Evolutionary conservation across 2,113 vertebrate genomes (phyloP), one percentile per base, ranked within the genome.

Genomic region (Carassius gibelio): DNA sequence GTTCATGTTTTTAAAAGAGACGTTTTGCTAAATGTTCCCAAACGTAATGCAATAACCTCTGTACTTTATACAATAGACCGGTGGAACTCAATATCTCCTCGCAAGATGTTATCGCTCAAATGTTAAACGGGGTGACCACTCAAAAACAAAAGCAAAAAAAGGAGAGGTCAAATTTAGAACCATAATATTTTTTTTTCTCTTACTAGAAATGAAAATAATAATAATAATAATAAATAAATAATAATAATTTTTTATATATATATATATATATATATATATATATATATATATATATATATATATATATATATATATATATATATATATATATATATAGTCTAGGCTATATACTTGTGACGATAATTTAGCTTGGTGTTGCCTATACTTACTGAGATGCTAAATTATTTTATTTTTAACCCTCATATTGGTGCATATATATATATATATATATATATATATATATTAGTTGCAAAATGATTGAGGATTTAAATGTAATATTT

Each of bases 71-170:
- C 95, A 96, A 96, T 94, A 91, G 95, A 91, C 92, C 93, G 89
- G 89, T 92, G 96, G 94, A 96, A 97, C 96, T 94, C 94, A 95
- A 96, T 96, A 93, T 95, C 88, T 92, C 92, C 91, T 91, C 90
- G 91, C 88, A 92, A 94, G 96, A 97, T 96, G 94, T 92, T 97
- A 98, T 97, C 95, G 81, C 89, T 59, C 89, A 91, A 94, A 93
- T 93, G 91, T 95, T 96, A 93, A 94, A 93, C 88, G 91, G 87
- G 89, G 86, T 93, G 91, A 93, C 89, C 88, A 88, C 88, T 93
- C 92, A 93, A 89, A 91, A 80, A 91, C 89, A 93, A 94, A 91
- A 82, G 84, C 87, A 90, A 88, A 90, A 30, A 90, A 88, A 90
- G 82, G 15, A 72, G 66, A 45, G 76, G 59, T 74, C 62, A 76